Evolutionary conservation across 2,797 vertebrate species (phyloP), one percentile per base, ranked within the genome.

Genomic region (Morus bassanus): DNA sequence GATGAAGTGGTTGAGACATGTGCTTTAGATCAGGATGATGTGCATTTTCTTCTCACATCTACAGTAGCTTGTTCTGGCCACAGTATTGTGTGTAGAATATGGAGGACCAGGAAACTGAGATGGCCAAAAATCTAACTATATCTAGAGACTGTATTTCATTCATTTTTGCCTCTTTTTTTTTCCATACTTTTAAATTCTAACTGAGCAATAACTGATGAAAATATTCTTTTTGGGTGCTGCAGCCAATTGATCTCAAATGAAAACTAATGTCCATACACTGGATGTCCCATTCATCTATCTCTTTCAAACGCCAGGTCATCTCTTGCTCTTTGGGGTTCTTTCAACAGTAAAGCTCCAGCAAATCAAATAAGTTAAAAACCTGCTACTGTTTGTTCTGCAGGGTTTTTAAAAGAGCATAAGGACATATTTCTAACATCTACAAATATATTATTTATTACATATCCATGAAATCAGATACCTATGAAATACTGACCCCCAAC

Each of bases 11-110:
- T 15, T 77, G 77, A 74, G 88, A 87, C 93, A 84, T 35, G 60
- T 92, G 86, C 83, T 94, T 91, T 91, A 91, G 69, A 95, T 96
- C 91, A 96, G 43, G 31, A 18, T 48, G 63, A 85, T 8, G 8
- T 85, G 57, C 25, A 18, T 79, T 89, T 91, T 95, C 78, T 80
- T 85, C 86, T 88, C 67, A 89, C 75, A 79, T 74, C 41, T 37
- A 73, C 68, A 39, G 74, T 63, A 87, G 83, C 90, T 93, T 82
- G 31, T 77, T 94, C 95, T 92, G 93, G 88, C 84, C 46, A 64
- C 2, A 8, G 25, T 18, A 31, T 13, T 33, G 23, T 64, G 60
- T 18, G 18, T 67, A 80, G 54, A 90, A 28, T 31, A 67, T 15
- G 79, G 33, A 17, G 7, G 9, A 74, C 3, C 5, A 67, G 81